These are phyloP conservation scores for Arion vulgaris DNA, from an alignment of 1,140 invertebrate genomes.

Conservation along the genomic window DNA sequence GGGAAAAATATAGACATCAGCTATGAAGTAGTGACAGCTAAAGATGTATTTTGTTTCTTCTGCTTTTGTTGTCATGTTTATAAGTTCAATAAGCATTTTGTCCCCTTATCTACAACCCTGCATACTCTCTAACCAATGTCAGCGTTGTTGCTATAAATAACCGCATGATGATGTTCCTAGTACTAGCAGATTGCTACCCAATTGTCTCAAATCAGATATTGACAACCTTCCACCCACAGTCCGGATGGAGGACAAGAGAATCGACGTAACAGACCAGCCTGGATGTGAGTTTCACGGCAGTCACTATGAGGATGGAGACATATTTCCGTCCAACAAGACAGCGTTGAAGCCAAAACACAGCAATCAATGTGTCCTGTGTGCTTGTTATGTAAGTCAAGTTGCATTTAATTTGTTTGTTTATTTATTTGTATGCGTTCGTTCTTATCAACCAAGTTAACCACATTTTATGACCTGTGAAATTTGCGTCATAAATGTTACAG, in stretches of 20 bases:
- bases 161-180: not conserved
- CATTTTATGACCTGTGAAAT: too few species aligned
- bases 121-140: too few species aligned
- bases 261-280: slow-evolving; percentile 10
- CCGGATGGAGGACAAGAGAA: slow-evolving; percentile 36
- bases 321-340: slow-evolving; percentile 55
- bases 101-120: too few species aligned
- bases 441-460: too few species aligned
- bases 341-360: slow-evolving; percentile 49
- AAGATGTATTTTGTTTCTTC: too few species aligned
- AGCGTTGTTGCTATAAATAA: not conserved
- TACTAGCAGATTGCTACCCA: slow-evolving; percentile 1
- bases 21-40: too few species aligned
- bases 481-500: too few species aligned
- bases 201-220: slow-evolving; percentile 51
- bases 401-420: too few species aligned
- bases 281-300: slow-evolving; percentile 49
- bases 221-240: slow-evolving; percentile 65
- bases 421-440: too few species aligned
- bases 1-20: too few species aligned
- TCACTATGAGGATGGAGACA: slow-evolving; percentile 46
- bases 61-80: too few species aligned
- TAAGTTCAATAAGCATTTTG: too few species aligned
- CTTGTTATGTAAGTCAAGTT: slow-evolving; percentile 53
- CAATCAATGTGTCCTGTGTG: slow-evolving; percentile 57